A percentile compares a stretch with the other conserved stretches of the same genome.
phyloP scores from a whole-genome alignment of 2,797 vertebrate genomes.

The Avahi laniger region DNA sequence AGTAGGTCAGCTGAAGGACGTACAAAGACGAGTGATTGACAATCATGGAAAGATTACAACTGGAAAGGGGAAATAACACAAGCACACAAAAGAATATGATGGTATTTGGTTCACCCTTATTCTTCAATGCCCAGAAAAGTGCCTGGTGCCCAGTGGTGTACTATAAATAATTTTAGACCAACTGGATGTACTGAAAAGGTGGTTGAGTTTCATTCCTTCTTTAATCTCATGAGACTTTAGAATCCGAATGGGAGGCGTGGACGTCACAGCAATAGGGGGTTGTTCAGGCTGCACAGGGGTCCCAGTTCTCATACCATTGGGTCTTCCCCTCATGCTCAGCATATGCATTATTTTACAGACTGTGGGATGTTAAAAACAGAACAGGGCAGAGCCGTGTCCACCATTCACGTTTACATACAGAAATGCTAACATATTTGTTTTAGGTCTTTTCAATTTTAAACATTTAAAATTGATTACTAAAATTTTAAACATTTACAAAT shows the following conservation, averaged over 20 bases:
- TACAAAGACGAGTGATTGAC: not conserved
- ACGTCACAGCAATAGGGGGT: rapidly evolving
- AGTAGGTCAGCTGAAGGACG: rapidly evolving
- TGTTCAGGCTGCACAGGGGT: too few relatives aligned
- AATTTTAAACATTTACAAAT: not conserved
- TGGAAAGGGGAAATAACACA: rapidly evolving
- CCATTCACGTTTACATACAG: not conserved
- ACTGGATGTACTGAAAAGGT: not conserved
- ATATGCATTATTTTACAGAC: too few relatives aligned
- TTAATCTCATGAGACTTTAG: not conserved
- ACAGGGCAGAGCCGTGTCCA: too few relatives aligned
- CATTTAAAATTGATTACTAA: not conserved
- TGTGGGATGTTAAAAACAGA: too few relatives aligned
- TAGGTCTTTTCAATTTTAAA: not conserved
- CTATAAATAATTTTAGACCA: not conserved
- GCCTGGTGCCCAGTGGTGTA: too few relatives aligned
- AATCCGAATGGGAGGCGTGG: rapidly evolving
- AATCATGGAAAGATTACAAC: too few relatives aligned
- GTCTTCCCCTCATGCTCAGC: too few relatives aligned
- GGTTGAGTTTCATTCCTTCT: not conserved
- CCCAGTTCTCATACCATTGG: rapidly evolving
- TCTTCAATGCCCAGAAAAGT: not conserved
- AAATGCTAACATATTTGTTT: not conserved
- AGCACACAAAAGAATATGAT: not conserved
- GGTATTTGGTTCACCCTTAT: not conserved